Conservation (phyloP, 2,888 invertebrate species). For the Galeruca laticollis region DNA sequence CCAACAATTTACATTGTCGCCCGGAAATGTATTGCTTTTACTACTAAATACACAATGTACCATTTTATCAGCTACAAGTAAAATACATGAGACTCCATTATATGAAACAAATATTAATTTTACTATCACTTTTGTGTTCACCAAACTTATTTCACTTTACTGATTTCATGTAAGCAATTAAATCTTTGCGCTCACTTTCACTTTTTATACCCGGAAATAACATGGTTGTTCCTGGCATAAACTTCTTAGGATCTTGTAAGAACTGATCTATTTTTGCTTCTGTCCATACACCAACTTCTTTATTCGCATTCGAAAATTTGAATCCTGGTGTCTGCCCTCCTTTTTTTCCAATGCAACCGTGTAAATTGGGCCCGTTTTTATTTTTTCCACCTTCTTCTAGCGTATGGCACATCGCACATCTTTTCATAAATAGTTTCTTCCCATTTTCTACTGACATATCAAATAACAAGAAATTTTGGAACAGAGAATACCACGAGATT, state of each 20-base stretch:
- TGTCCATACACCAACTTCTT: constrained; percentile 14
- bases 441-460: constrained; percentile 1
- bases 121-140: no score
- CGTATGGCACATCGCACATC: constrained; percentile 9
- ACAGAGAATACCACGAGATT: no score
- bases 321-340: neutral
- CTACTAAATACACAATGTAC: no score
- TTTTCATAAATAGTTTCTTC: neutral
- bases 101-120: no score
- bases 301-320: constrained; percentile 4
- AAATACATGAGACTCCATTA: no score
- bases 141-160: neutral
- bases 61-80: no score
- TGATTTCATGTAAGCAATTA: constrained; percentile 27
- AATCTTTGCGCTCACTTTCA: constrained; percentile 8
- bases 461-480: neutral
- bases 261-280: constrained; percentile 22
- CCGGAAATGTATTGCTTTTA: no score
- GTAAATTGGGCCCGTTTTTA: neutral
- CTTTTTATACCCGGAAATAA: constrained; percentile 26
- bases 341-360: constrained; percentile 4
- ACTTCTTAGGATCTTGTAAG: constrained; percentile 23
- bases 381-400: constrained; percentile 7
- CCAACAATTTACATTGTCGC: no score
- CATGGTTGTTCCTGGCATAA: constrained; percentile 29